Evolutionary conservation across 2,888 invertebrate genomes (phyloP).

Genomic region (Macrophya annulata): DNA sequence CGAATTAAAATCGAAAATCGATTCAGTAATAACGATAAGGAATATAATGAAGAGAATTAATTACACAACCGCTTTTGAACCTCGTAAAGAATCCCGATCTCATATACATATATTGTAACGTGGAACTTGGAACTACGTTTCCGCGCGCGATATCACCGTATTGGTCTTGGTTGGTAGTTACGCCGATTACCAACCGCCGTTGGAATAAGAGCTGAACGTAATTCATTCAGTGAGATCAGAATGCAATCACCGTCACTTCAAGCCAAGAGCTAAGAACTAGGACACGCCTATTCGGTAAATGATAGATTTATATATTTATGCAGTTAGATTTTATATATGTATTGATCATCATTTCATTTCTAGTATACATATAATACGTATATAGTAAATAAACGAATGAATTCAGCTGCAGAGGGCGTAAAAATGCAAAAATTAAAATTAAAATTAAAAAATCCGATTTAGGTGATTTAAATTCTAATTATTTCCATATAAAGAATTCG

Average conservation of each 20-base stretch:
- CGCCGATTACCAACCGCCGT: slow-evolving; percentile 40
- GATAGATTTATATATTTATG: slow-evolving; percentile 15
- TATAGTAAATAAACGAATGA: not conserved
- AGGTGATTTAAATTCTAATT: not conserved
- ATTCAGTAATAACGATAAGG: not conserved
- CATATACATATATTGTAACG: not conserved
- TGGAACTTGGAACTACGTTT: slow-evolving; percentile 38
- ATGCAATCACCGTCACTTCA: slow-evolving; percentile 52
- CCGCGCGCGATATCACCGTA: slow-evolving; percentile 41
- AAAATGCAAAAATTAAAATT: not conserved
- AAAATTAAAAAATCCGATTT: not conserved
- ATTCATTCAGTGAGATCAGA: slow-evolving; percentile 51
- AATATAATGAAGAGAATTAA: slow-evolving; percentile 2
- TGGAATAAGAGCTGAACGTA: slow-evolving; percentile 47
- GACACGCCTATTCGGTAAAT: slow-evolving; percentile 45
- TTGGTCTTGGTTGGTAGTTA: slow-evolving; percentile 41
- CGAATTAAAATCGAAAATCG: not conserved
- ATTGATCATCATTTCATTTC: not conserved
- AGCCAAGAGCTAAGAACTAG: slow-evolving; percentile 43
- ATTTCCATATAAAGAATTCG: not conserved
- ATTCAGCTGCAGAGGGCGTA: not conserved
- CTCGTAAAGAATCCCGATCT: not conserved
- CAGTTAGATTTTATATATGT: not conserved
- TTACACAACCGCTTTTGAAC: not conserved
- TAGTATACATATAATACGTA: too few species aligned